These are phyloP conservation scores for Coelopa pilipes DNA, from an alignment of 2,888 invertebrate species.

Conservation along the genomic window DNA sequence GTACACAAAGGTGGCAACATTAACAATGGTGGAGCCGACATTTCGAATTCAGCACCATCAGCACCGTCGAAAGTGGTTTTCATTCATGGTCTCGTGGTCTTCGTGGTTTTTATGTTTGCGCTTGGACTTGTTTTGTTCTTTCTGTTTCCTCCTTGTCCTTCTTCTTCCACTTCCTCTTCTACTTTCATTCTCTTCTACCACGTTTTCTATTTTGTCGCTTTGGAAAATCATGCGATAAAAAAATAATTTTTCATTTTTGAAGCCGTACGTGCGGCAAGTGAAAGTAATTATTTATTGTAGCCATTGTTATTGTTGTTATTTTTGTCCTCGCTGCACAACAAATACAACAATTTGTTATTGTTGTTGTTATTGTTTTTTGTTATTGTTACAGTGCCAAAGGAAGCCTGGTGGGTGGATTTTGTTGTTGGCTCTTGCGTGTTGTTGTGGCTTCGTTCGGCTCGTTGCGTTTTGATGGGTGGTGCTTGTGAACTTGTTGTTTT, in stretches of 20 bases:
- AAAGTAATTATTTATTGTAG: conserved; percentile 31
- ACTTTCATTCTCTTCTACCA: not conserved
- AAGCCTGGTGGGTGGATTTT: too few species aligned
- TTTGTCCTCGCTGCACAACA: not conserved
- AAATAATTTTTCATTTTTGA: conserved; percentile 26
- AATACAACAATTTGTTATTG: not conserved
- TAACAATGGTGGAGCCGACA: too few species aligned
- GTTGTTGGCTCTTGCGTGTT: too few species aligned
- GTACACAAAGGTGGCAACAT: too few species aligned
- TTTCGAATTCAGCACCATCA: too few species aligned
- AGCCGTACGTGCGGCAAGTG: conserved; percentile 24
- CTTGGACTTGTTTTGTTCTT: not conserved
- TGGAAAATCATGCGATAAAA: conserved; percentile 13
- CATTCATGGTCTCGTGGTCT: too few species aligned
- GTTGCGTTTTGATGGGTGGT: not conserved
- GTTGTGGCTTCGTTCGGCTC: too few species aligned
- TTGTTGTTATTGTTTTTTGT: not conserved
- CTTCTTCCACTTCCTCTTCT: not conserved
- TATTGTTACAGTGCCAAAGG: too few species aligned
- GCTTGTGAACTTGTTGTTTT: conserved; percentile 4
- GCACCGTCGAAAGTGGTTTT: too few species aligned
- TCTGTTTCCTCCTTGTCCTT: not conserved
- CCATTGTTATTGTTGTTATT: conserved; percentile 1
- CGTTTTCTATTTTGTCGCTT: not conserved
- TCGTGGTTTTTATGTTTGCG: not conserved